Base-by-base conservation (phyloP, 2,113 vertebrate species). In the Dascyllus trimaculatus region DNA sequence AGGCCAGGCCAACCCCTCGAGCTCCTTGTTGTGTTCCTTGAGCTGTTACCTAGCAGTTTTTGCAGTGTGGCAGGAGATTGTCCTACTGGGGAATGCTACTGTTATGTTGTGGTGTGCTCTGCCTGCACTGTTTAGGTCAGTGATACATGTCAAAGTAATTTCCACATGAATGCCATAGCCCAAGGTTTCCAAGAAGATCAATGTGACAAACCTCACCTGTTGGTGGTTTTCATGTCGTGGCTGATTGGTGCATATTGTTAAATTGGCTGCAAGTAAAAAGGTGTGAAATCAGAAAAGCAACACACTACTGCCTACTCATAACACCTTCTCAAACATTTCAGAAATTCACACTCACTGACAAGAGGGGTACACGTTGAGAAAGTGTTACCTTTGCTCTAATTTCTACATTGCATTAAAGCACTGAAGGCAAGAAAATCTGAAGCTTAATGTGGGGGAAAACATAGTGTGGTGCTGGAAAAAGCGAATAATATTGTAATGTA, bases 271-370 rank as follows among this genome's bases (percentile, higher is more conserved):
- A 25, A 22, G 25, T 61, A 22, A 59, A 38, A 5, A 60, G 59
- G 2, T 61, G 32, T 25, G 58, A 49, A 4, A 61, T 38, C 21
- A 57, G 11, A 26, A 4, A 25, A 5, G 10, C 14, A 45, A 17
- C 25, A 35, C 59, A 64, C 3, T 9, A 26, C 17, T 54, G 35
- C 26, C 45, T 29, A 9, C 25, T 67, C n/a, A 53, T 53, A 48
- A 29, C 61, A 72, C 14, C 48, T 66, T 29, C 71, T 61, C 14
- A 48, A 29, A 71, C 13, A 51, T 26, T 60, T 14, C 32, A 35
- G 32, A 9, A 35, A 51, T 11, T 64, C 4, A 8, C 21, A 24
- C 19, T 59, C 21, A 65, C 48, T 11, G 5, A 58, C 35, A 19
- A 24, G 21, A 6, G 3, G 49, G 24, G 17, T 26, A 24, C 17